Percentiles rank a stretch among this genome's conserved stretches.
These are phyloP conservation scores for Ciconia maguari DNA, from an alignment of 2,113 vertebrate genomes.

Conservation along the genomic window DNA sequence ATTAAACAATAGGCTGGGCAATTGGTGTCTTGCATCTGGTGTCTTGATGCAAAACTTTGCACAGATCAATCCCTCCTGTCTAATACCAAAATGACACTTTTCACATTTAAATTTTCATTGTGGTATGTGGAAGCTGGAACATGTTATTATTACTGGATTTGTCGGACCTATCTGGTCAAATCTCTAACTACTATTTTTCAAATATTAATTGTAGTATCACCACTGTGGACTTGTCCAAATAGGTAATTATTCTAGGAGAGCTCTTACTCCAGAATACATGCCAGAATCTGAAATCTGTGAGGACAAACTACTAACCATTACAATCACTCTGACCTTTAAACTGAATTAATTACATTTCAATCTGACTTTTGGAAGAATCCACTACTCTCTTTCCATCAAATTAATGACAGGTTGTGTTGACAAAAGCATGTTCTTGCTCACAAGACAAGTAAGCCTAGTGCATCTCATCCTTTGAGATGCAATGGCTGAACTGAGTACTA, in stretches of 20 bases:
- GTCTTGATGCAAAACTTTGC: not conserved
- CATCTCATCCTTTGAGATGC: not conserved
- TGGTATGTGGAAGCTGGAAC: not conserved
- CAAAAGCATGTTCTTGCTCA: not conserved
- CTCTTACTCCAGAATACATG: not conserved
- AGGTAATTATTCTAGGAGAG: not conserved
- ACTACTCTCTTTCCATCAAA: not conserved
- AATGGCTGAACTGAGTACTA: not conserved
- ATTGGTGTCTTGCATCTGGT: not conserved
- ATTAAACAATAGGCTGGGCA: not conserved
- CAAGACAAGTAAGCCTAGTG: not conserved
- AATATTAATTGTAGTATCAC: not conserved
- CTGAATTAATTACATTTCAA: accelerated
- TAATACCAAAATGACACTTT: not conserved
- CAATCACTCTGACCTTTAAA: not conserved
- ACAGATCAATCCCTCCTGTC: not conserved
- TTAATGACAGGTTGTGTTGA: not conserved
- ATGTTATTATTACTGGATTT: not conserved
- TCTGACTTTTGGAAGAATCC: not conserved
- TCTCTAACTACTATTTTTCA: not conserved
- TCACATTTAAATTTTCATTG: not conserved
- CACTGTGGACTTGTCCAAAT: not conserved
- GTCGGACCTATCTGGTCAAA: not conserved
- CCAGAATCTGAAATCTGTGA: not conserved
- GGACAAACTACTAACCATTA: not conserved